Conservation (phyloP, 2,888 invertebrate genomes). For the Platycheirus albimanus region DNA sequence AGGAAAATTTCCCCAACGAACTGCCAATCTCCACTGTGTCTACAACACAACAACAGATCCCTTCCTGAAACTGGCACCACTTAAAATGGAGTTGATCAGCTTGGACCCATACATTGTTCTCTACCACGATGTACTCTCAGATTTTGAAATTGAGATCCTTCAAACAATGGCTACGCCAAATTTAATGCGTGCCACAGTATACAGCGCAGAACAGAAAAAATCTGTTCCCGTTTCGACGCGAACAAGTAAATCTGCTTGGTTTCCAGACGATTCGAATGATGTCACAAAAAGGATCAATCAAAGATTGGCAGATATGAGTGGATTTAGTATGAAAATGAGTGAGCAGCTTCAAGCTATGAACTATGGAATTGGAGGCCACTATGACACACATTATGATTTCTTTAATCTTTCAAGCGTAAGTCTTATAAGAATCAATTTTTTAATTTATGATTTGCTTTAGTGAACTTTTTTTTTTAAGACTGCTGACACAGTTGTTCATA, state of each 20-base stretch:
- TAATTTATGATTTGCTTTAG: constrained; percentile 1
- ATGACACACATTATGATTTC: constrained; percentile 79
- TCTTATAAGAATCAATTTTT: background rate
- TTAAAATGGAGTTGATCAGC: constrained; percentile 79
- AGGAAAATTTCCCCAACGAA: constrained; percentile 74
- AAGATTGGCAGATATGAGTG: constrained; percentile 79
- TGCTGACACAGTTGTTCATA: constrained; percentile 54
- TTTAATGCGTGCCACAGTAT: constrained; percentile 78
- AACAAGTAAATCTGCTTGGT: constrained; percentile 80
- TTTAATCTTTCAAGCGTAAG: constrained; percentile 78
- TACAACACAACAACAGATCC: constrained; percentile 78
- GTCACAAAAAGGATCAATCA: constrained; percentile 75
- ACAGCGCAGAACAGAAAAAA: constrained; percentile 22
- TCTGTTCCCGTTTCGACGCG: constrained; percentile 75
- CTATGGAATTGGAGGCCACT: constrained; percentile 80
- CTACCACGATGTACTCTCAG: constrained; percentile 78
- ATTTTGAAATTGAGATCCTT: constrained; percentile 77
- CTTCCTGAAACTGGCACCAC: constrained; percentile 78
- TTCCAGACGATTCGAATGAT: constrained; percentile 74
- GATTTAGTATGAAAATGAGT: constrained; percentile 77
- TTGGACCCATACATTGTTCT: constrained; percentile 79
- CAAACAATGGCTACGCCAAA: constrained; percentile 76
- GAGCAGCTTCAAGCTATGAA: constrained; percentile 80
- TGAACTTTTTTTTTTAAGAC: too few relatives aligned
- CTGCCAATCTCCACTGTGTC: constrained; percentile 75